Conservation (phyloP, 1,140 invertebrate species). For the Drosophila bocki region DNA sequence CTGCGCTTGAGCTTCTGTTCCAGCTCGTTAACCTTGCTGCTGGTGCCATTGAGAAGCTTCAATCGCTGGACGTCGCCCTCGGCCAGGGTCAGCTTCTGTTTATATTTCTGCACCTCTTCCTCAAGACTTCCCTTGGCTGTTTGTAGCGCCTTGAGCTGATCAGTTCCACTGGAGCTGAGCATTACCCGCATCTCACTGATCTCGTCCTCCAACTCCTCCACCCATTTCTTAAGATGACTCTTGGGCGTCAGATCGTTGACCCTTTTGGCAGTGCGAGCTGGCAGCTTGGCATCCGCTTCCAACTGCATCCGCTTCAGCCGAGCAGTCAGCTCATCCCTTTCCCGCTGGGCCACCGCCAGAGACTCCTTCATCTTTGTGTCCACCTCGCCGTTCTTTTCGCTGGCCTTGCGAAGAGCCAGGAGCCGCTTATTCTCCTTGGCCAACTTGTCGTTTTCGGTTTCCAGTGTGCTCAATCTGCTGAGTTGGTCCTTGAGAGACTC, state of each 20-base stretch:
- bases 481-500: constrained; percentile 91
- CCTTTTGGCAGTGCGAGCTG: constrained; percentile 68
- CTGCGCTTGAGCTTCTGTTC: constrained; percentile 77
- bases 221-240: constrained; percentile 82
- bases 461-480: constrained; percentile 88
- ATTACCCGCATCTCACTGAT: constrained; percentile 77
- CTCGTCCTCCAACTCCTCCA: constrained; percentile 84
- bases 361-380: constrained; percentile 77
- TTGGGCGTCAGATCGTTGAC: constrained; percentile 81
- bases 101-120: constrained; percentile 71
- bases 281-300: constrained; percentile 71
- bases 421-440: constrained; percentile 89
- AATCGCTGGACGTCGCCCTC: constrained; percentile 75
- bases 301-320: constrained; percentile 73
- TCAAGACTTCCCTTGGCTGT: constrained; percentile 63
- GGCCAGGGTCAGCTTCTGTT: constrained; percentile 66
- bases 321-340: constrained; percentile 68
- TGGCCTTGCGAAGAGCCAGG: constrained; percentile 50
- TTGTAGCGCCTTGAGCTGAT: constrained; percentile 72
- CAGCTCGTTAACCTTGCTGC: constrained; percentile 66
- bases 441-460: constrained; percentile 91
- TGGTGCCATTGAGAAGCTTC: constrained; percentile 57
- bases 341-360: constrained; percentile 56
- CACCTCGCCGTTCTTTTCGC: constrained; percentile 55
- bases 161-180: constrained; percentile 56